These are phyloP conservation scores for Phallusia fumigata DNA, from an alignment of 23 tunicate species.

Conservation along the genomic window DNA sequence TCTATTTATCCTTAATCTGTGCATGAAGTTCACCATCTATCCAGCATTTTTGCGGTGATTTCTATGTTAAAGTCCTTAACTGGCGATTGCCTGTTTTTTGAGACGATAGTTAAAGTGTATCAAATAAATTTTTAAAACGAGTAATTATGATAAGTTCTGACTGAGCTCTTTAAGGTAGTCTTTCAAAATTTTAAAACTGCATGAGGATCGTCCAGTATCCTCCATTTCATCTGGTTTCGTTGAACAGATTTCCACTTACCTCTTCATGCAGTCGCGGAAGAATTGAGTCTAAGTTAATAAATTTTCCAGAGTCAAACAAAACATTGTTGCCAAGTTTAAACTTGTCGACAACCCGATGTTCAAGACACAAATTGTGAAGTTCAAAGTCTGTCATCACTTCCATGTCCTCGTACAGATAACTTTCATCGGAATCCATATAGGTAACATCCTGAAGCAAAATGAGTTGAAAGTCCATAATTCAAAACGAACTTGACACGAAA, in stretches of 20 bases:
- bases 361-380: constrained; percentile 63
- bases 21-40: too few relatives aligned
- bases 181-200: too few relatives aligned
- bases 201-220: too few relatives aligned
- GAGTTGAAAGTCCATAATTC: not conserved
- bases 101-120: too few relatives aligned
- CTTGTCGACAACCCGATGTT: constrained; percentile 15
- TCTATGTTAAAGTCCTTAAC: too few relatives aligned
- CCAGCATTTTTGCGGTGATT: too few relatives aligned
- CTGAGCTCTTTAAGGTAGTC: too few relatives aligned
- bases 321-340: constrained; percentile 34
- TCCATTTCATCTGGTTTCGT: too few relatives aligned
- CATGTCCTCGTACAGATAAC: constrained; percentile 81
- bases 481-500: not conserved
- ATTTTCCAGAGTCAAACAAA: constrained; percentile 73
- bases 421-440: constrained; percentile 60
- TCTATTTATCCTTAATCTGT: too few relatives aligned
- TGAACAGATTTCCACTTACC: constrained; percentile 22
- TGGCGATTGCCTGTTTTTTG: too few relatives aligned
- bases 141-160: too few relatives aligned
- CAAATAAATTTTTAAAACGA: too few relatives aligned
- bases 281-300: constrained; percentile 61
- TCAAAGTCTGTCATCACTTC: constrained; percentile 99
- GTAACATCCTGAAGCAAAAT: constrained; percentile 24
- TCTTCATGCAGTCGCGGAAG: constrained; percentile 43